Conservation (phyloP, 2,797 vertebrate species). For the Gadopsis marmoratus region DNA sequence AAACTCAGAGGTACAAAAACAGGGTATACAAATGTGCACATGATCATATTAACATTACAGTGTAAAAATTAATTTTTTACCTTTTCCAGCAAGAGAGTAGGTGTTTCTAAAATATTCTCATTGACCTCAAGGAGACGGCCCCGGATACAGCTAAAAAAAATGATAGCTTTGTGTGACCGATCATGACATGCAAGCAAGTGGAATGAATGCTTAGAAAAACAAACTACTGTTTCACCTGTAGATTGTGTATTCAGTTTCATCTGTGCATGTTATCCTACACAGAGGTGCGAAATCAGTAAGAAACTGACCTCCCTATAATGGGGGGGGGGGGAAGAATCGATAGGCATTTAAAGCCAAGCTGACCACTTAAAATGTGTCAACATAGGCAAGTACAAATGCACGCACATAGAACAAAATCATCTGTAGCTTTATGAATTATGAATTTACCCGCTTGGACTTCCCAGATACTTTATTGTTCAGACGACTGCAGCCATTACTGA, state of each 20-base stretch:
- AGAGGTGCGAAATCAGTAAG: slow-evolving; percentile 96
- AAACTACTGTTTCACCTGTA: slow-evolving; percentile 87
- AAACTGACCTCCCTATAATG: slow-evolving; percentile 93
- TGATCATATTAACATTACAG: background rate
- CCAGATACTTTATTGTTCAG: slow-evolving; percentile 98
- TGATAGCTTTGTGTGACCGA: slow-evolving; percentile 13
- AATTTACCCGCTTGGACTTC: slow-evolving; percentile 94
- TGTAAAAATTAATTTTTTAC: slow-evolving; percentile 74
- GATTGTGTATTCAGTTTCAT: slow-evolving; percentile 94
- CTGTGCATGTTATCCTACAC: slow-evolving; percentile 93
- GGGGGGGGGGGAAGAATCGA: slow-evolving; percentile 3
- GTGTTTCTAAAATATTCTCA: slow-evolving; percentile 91
- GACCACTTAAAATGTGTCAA: too few relatives aligned
- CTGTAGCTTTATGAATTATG: background rate
- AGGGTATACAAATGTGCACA: background rate
- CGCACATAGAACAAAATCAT: background rate
- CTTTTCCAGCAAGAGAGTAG: slow-evolving; percentile 92
- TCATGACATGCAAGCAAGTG: background rate
- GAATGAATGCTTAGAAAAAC: background rate
- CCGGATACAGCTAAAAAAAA: slow-evolving; percentile 90
- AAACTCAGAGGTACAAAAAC: too few relatives aligned
- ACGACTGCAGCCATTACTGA: slow-evolving; percentile 95
- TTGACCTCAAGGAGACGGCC: slow-evolving; percentile 98
- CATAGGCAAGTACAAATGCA: background rate
- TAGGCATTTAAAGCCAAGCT: background rate